Base-by-base conservation (phyloP, 2,888 invertebrate species). In the Hemaris fuciformis region DNA sequence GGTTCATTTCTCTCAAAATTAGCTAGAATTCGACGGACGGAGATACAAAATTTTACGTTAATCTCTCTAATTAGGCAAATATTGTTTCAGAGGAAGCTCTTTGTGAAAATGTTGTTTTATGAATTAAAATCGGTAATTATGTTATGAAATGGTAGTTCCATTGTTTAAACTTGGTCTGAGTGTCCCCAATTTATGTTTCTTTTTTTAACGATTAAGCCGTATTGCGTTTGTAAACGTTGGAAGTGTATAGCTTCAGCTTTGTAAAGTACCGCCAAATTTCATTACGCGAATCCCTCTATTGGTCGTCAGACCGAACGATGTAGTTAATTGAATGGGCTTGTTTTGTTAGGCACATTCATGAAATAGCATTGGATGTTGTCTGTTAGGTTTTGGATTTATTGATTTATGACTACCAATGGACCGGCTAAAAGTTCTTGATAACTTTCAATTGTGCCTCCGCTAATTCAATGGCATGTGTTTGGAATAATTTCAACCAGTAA, bases 1-100 rank as follows among this genome's bases (percentile, higher is more conserved):
- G 85, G 81, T 84, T 82, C 80, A 79, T 83, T 88, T 86, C 80
- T 84, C 73, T 77, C 68, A 68, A 75, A 88, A 85, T 83, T 81
- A 81, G 77, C 69, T 72, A 71, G 68, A 83, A 79, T 78, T 80
- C 68, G 62, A 70, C 70, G 69, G 69, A 69, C 66, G 67, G 66
- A 71, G 70, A 71, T 71, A 75, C 73, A 78, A 77, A 78, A 80
- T 79, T 75, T 57, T 67, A 65, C 66, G 71, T 72, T 74, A 74
- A 77, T 76, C 70, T 71, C 67, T 64, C 69, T 78, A 79, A 80
- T 77, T 78, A 46, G 20, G 18, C 27, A 77, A 69, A 73, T 63
- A 70, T 66, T 65, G 63, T 66, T 64, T 66, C 63, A 63, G 72
- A 66, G 74, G 78, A 76, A 74, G 71, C 76, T 74, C 64, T 69